These are phyloP conservation scores for Andrena flavipes DNA, from an alignment of 2,888 invertebrate genomes.

Conservation along the genomic window DNA sequence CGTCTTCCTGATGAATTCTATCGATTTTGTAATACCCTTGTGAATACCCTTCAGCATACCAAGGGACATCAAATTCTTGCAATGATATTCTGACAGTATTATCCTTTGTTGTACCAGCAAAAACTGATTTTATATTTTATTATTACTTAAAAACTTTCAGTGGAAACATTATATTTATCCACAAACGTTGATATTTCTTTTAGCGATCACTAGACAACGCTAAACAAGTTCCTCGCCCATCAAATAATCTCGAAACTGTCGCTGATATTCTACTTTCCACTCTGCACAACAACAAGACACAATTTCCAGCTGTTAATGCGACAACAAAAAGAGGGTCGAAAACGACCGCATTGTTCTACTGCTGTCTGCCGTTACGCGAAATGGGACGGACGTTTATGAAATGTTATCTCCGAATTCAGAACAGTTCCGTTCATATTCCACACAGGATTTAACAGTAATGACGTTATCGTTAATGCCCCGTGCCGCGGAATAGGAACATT, in stretches of 20 bases:
- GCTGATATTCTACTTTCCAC: too few relatives aligned
- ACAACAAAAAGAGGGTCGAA: not conserved
- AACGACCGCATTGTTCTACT: not conserved
- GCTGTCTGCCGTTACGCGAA: not conserved
- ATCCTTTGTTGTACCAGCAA: not conserved
- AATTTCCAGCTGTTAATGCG: not conserved
- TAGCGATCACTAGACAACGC: not conserved
- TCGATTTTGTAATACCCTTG: not conserved
- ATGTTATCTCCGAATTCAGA: conserved; percentile 33
- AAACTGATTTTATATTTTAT: not conserved
- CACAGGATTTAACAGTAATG: conserved; percentile 53
- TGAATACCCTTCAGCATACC: not conserved
- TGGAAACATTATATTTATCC: not conserved
- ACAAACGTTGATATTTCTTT: not conserved
- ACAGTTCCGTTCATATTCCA: conserved; percentile 14
- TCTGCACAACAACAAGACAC: not conserved
- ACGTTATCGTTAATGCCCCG: conserved; percentile 59
- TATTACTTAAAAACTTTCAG: not conserved
- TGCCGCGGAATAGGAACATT: conserved; percentile 41
- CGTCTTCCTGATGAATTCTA: conserved; percentile 10
- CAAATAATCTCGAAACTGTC: not conserved
- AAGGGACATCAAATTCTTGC: not conserved
- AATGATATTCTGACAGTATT: not conserved
- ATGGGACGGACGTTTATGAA: not conserved
- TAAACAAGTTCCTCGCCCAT: not conserved